Evolutionary conservation across 2,797 vertebrate species (phyloP).

Genomic region (Lerista edwardsae): DNA sequence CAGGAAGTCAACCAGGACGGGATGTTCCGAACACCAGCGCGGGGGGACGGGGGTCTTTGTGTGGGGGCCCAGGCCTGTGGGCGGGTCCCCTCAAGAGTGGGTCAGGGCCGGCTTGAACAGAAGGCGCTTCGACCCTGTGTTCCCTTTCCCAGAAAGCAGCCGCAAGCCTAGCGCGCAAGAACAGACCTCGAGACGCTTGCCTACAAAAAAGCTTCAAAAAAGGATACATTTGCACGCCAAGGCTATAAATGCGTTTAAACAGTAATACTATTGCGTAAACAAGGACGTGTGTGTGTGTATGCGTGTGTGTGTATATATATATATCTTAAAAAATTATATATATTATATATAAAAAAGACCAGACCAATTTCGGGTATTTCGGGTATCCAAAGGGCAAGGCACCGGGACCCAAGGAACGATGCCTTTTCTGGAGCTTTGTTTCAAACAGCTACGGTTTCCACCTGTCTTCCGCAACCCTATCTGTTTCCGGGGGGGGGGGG

Average conservation of each 20-base stretch:
- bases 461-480: fast-evolving
- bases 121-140: fast-evolving
- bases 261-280: slow-evolving; percentile 37
- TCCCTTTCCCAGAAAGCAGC: not conserved
- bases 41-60: too few relatives aligned
- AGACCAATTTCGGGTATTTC: slow-evolving; percentile 3
- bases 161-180: not conserved
- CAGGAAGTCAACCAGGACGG: not conserved
- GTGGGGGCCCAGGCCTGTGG: not conserved
- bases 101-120: too few relatives aligned
- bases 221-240: not conserved
- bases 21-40: not conserved
- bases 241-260: slow-evolving; percentile 27
- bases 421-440: not conserved
- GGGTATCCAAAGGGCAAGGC: slow-evolving; percentile 32
- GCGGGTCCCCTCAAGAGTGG: not conserved
- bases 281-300: slow-evolving; percentile 18
- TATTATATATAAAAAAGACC: slow-evolving; percentile 3
- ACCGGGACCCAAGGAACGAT: not conserved
- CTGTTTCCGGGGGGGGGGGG: not conserved
- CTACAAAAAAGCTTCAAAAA: not conserved
- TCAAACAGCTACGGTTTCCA: not conserved
- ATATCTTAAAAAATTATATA: slow-evolving; percentile 5
- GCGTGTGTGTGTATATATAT: slow-evolving; percentile 20
- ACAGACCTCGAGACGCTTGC: not conserved